phyloP scores from a whole-genome alignment of 2,888 invertebrate genomes.

The Drosophila lacicola region DNA sequence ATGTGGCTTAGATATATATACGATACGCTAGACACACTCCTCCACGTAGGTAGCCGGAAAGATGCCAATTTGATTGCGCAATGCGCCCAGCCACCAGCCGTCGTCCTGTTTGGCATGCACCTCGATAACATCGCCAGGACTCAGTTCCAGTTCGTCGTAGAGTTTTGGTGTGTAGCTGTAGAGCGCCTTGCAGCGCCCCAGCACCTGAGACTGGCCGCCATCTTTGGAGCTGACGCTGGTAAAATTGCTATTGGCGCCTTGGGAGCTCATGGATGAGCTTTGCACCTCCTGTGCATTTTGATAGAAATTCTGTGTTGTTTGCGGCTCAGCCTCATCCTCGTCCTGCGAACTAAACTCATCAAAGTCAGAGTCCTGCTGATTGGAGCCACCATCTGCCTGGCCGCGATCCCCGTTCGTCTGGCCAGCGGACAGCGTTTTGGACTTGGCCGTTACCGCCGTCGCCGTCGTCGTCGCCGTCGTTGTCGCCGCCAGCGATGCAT shows the following conservation, averaged over 20 bases:
- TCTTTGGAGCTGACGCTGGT: slow-evolving; percentile 32
- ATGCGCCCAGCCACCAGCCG: slow-evolving; percentile 97
- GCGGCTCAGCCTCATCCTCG: slow-evolving; percentile 85
- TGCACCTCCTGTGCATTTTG: slow-evolving; percentile 71
- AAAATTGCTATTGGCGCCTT: slow-evolving; percentile 34
- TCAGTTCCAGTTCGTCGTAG: slow-evolving; percentile 93
- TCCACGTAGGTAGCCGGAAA: slow-evolving; percentile 98
- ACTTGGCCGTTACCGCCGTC: slow-evolving; percentile 19
- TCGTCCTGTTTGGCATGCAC: slow-evolving; percentile 96
- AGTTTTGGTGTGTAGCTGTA: slow-evolving; percentile 95
- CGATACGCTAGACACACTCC: slow-evolving; percentile 86
- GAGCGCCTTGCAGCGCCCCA: slow-evolving; percentile 93
- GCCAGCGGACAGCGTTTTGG: slow-evolving; percentile 52
- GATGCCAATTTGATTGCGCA: slow-evolving; percentile 92
- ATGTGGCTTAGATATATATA: slow-evolving; percentile 19
- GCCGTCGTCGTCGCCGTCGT: slow-evolving; percentile 1
- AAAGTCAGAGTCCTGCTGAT: slow-evolving; percentile 94
- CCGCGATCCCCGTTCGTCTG: slow-evolving; percentile 78
- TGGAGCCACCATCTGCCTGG: slow-evolving; percentile 91
- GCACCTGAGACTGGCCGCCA: slow-evolving; percentile 65
- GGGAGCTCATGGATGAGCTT: slow-evolving; percentile 42
- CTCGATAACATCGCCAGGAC: slow-evolving; percentile 93
- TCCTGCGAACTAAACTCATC: slow-evolving; percentile 94
- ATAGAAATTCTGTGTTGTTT: slow-evolving; percentile 51
- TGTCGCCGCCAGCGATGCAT: slow-evolving; percentile 44